Percentiles rank a stretch among this genome's conserved stretches.
Evolutionary conservation across 2,113 vertebrate species (phyloP).

Genomic region (Neolamprologus brichardi): DNA sequence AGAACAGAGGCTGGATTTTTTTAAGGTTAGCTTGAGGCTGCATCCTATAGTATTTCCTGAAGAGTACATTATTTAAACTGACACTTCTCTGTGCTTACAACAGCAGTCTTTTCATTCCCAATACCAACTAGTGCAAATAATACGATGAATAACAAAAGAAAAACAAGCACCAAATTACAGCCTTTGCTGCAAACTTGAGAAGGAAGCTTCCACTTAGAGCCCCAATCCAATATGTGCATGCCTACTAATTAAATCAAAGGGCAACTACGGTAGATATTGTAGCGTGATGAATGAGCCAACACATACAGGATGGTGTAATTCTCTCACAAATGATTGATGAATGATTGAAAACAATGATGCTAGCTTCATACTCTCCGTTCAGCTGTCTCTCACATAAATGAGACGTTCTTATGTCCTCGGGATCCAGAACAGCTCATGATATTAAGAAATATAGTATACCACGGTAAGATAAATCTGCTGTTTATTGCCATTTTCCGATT

Average conservation of each 20-base stretch:
- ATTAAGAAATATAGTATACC: background rate
- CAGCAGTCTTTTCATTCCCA: background rate
- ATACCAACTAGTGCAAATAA: background rate
- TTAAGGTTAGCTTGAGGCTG: background rate
- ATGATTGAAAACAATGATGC: conserved; percentile 10
- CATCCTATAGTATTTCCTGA: background rate
- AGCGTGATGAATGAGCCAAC: conserved; percentile 34
- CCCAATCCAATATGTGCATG: background rate
- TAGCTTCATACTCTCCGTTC: background rate
- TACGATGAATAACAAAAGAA: background rate
- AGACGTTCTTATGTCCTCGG: background rate
- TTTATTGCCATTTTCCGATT: background rate
- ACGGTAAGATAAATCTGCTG: background rate
- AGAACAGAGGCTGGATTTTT: background rate
- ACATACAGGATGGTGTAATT: conserved; percentile 11
- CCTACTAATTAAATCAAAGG: conserved; percentile 29
- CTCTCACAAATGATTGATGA: conserved; percentile 6
- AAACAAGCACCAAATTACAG: background rate
- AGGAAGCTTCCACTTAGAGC: background rate
- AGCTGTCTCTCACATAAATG: background rate
- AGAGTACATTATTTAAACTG: background rate
- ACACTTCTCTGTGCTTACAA: background rate
- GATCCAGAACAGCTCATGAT: background rate
- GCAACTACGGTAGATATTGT: background rate
- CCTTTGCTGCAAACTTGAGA: background rate